Evolutionary conservation across 2,797 vertebrate genomes (phyloP).

Genomic region (Melanotaenia maccullochi): DNA sequence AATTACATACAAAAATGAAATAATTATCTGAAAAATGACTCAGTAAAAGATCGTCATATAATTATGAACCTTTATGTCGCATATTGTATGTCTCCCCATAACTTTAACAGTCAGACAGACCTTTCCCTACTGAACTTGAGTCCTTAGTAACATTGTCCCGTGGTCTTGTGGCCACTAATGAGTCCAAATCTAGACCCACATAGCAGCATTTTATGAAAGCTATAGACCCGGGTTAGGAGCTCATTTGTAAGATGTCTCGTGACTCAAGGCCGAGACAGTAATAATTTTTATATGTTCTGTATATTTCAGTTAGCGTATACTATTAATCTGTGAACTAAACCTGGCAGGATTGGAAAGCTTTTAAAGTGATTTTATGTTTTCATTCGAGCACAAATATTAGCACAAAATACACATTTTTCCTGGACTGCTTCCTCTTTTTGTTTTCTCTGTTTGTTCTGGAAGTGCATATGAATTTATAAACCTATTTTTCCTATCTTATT

Average conservation of each 20-base stretch:
- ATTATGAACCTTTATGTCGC: neutral
- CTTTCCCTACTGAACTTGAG: conserved; percentile 2
- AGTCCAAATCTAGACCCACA: neutral
- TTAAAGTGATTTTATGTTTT: conserved; percentile 8
- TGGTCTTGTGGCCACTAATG: neutral
- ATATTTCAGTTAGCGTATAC: neutral
- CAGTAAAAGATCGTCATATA: neutral
- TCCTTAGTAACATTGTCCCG: neutral
- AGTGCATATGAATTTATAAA: neutral
- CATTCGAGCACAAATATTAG: conserved; percentile 2
- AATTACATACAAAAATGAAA: neutral
- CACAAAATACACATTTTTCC: neutral
- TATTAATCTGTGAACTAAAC: conserved; percentile 4
- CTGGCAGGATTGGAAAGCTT: conserved; percentile 7
- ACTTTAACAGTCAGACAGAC: neutral
- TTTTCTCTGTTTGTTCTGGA: neutral
- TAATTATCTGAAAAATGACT: neutral
- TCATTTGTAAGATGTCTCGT: conserved; percentile 9
- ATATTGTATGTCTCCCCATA: neutral
- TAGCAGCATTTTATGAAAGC: neutral
- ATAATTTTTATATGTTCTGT: neutral
- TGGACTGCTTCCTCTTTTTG: neutral
- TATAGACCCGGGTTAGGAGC: neutral
- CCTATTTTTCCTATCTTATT: neutral
- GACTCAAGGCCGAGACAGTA: conserved; percentile 3